Evolutionary conservation across 2,113 vertebrate species (phyloP).

Genomic region (Megaleporinus macrocephalus): DNA sequence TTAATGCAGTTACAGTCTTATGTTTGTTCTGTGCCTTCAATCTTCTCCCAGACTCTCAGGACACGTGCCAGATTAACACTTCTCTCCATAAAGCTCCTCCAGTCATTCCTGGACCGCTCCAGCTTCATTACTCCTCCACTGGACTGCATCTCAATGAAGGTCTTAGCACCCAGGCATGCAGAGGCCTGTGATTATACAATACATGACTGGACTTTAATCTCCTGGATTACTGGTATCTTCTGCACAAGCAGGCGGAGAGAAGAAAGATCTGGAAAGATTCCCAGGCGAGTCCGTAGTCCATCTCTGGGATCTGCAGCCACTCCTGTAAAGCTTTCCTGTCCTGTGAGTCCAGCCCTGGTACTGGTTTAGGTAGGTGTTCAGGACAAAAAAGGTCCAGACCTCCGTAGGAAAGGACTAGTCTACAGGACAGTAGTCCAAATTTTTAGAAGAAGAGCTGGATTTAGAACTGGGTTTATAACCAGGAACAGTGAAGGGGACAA

Average conservation of each 20-base stretch:
- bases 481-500: too few relatives aligned
- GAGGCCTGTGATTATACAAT: conserved; percentile 36
- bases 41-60: background rate
- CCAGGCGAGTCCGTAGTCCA: background rate
- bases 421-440: too few relatives aligned
- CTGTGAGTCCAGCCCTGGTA: too few relatives aligned
- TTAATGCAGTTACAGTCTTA: background rate
- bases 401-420: too few relatives aligned
- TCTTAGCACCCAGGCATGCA: conserved; percentile 19
- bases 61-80: conserved; percentile 25
- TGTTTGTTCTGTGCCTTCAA: conserved; percentile 26
- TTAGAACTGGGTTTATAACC: too few relatives aligned
- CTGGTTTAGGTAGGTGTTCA: too few relatives aligned
- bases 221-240: conserved; percentile 25
- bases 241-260: background rate
- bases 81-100: conserved; percentile 4
- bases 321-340: too few relatives aligned
- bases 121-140: conserved; percentile 39
- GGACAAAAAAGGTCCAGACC: too few relatives aligned
- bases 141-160: conserved; percentile 23
- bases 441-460: too few relatives aligned
- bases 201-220: conserved; percentile 46
- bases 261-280: background rate
- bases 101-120: conserved; percentile 6
- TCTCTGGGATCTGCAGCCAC: background rate